Evolutionary conservation across 2,797 vertebrate species (phyloP).

Genomic region (Okamejei kenojei): DNA sequence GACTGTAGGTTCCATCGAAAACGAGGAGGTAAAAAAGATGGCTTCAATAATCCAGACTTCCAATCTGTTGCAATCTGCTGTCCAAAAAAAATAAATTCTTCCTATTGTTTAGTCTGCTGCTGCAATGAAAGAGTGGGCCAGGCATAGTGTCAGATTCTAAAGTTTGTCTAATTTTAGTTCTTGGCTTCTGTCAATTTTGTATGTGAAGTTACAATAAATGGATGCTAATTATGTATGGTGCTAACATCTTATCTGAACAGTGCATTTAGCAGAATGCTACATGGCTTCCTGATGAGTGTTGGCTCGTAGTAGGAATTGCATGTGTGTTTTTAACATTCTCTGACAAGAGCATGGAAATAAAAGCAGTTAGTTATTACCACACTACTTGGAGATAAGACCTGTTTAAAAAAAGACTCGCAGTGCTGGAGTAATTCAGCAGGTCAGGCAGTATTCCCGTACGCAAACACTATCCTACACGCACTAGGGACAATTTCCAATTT

Average conservation of each 20-base stretch:
- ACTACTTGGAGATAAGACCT: background rate
- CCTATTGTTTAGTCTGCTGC: background rate
- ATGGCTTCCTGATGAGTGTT: background rate
- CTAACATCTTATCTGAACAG: background rate
- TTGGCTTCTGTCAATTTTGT: background rate
- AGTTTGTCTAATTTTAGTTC: background rate
- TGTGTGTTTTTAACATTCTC: background rate
- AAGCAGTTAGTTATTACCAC: background rate
- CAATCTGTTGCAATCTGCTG: background rate
- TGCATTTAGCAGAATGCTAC: background rate
- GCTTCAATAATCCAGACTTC: no score
- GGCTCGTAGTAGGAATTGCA: background rate
- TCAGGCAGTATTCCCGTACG: no score
- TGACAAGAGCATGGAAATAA: background rate
- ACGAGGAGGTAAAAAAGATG: no score
- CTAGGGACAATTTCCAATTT: no score
- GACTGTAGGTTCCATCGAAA: no score
- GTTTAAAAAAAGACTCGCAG: no score
- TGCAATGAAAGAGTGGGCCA: background rate
- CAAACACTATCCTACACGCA: no score
- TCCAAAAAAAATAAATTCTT: background rate
- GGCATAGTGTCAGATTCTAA: background rate
- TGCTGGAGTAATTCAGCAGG: no score
- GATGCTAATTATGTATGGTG: background rate
- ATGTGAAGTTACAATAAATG: background rate